Percentiles rank a stretch among this genome's conserved stretches.
Conservation (phyloP, 1,140 invertebrate species). For the Caerostris darwini region DNA sequence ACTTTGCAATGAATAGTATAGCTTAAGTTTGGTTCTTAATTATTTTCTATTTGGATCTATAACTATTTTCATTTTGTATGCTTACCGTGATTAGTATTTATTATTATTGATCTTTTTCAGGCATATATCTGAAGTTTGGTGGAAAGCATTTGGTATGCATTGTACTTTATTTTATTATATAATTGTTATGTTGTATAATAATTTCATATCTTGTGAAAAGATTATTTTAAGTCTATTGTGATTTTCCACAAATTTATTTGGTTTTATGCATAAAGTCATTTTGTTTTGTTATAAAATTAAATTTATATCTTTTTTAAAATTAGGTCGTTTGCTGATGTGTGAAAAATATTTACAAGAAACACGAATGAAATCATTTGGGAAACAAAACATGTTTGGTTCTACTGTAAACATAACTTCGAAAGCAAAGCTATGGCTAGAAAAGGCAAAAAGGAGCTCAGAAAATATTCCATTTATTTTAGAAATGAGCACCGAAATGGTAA, state of each 20-base stretch:
- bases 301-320: background rate
- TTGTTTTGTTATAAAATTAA: background rate
- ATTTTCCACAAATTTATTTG: background rate
- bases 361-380: background rate
- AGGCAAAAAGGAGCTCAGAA: slow-evolving; percentile 76
- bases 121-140: slow-evolving; percentile 84
- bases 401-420: slow-evolving; percentile 81
- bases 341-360: slow-evolving; percentile 78
- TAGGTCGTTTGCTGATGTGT: slow-evolving; percentile 78
- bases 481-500: slow-evolving; percentile 69
- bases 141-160: slow-evolving; percentile 85
- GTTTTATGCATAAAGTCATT: background rate
- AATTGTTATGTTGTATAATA: background rate
- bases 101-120: slow-evolving; percentile 3
- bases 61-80: background rate
- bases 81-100: background rate
- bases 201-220: background rate
- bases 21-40: no score
- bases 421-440: slow-evolving; percentile 78
- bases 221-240: background rate
- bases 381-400: slow-evolving; percentile 79
- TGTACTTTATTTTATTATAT: background rate
- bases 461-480: slow-evolving; percentile 54
- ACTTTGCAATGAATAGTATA: no score
- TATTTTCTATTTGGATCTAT: no score